A percentile compares a stretch with the other conserved stretches of the same genome.
Conservation (phyloP, 1,140 invertebrate genomes). For the Andricus grossulariae region DNA sequence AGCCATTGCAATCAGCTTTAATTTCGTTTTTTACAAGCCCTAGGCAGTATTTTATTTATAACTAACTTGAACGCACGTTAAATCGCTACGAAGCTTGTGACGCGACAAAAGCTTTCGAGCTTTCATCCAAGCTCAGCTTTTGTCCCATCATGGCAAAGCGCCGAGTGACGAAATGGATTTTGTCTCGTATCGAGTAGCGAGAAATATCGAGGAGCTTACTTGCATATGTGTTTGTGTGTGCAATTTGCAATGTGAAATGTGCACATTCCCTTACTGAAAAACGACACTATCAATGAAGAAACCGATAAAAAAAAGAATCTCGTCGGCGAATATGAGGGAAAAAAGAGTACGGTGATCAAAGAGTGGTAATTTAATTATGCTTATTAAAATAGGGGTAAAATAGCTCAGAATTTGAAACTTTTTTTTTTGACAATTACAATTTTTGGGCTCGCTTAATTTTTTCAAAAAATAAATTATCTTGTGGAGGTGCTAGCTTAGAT, state of each 20-base stretch:
- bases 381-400: no score
- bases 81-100: constrained; percentile 7
- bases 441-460: no score
- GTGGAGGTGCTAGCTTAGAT: no score
- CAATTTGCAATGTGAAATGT: not conserved
- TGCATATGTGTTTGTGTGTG: not conserved
- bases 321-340: not conserved
- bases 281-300: no score
- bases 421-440: no score
- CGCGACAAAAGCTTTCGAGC: constrained; percentile 2
- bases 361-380: no score
- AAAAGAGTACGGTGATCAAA: no score
- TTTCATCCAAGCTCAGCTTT: constrained; percentile 8
- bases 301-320: not conserved
- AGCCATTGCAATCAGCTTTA: no score
- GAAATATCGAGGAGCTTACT: constrained; percentile 2
- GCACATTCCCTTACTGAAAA: not conserved
- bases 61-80: constrained; percentile 7
- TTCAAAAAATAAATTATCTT: no score
- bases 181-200: constrained; percentile 6
- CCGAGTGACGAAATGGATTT: constrained; percentile 14
- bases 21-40: not conserved
- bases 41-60: not conserved
- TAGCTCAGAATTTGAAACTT: no score
- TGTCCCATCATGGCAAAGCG: constrained; percentile 6